Percentiles rank a stretch among this genome's conserved stretches.
These are phyloP conservation scores for Sebastes trivittatus DNA, from an alignment of 2,797 vertebrate genomes.

Conservation along the genomic window DNA sequence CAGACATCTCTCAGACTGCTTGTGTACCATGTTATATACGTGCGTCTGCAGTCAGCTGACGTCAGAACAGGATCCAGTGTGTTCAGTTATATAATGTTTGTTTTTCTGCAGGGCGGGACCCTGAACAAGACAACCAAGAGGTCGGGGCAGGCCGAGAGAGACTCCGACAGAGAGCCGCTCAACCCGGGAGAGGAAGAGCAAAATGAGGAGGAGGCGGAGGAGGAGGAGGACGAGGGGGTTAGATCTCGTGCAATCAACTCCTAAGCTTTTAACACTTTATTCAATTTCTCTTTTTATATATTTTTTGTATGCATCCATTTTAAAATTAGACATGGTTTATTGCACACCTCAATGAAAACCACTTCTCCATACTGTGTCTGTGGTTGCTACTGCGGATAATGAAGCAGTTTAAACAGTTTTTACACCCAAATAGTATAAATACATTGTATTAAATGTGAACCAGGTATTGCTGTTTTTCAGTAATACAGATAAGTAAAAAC, in stretches of 20 bases:
- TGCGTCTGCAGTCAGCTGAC: not conserved
- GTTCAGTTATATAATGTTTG: not conserved
- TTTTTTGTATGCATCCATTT: not conserved
- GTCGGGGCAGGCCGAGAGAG: slow-evolving; percentile 31
- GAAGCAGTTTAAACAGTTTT: not conserved
- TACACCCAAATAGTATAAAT: not conserved
- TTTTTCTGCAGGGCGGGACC: slow-evolving; percentile 77
- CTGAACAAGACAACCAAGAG: slow-evolving; percentile 85
- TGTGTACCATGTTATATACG: not conserved
- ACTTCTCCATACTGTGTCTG: not conserved
- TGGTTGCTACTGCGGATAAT: not conserved
- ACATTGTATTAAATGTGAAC: not conserved
- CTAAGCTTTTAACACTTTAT: slow-evolving; percentile 6
- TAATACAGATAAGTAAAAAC: not conserved
- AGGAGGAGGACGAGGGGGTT: not conserved
- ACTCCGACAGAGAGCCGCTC: slow-evolving; percentile 72
- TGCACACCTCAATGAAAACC: not conserved
- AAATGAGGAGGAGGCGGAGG: slow-evolving; percentile 24
- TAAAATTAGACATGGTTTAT: not conserved
- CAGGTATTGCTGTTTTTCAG: not conserved
- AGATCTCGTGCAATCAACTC: slow-evolving; percentile 55
- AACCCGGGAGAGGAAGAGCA: slow-evolving; percentile 58
- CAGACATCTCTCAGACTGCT: not conserved
- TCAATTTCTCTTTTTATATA: not conserved
- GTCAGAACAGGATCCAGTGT: not conserved